Evolutionary conservation across 2,888 invertebrate species (phyloP), one percentile per base, ranked within the genome.

Genomic region (Halictus quadricinctus): DNA sequence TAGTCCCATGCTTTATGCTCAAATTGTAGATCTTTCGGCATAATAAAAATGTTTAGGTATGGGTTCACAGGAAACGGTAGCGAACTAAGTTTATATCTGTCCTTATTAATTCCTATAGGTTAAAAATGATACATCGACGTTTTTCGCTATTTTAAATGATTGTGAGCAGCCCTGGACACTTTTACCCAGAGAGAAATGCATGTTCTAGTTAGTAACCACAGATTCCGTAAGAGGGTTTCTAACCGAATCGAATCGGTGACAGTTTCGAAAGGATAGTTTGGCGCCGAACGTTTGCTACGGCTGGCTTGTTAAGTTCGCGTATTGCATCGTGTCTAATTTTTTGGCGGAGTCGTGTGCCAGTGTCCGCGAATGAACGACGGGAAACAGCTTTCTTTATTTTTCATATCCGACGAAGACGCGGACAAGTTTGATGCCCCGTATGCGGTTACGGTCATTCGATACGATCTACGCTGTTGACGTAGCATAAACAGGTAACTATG

Each of bases 231-330:
- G 85, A 78, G 80, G 86, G 70, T 64, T 72, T 73, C 73, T 64
- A 43, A 60, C 60, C 46, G 54, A 54, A 58, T 58, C 69, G 58
- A 29, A 25, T 58, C 66, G 36, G 48, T 43, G 64, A 70, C 79
- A 78, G 81, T 88, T 89, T 89, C 87, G 85, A 88, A 88, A 85
- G 79, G 79, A 2, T 75, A 88, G 88, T 89, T 89, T 89, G 84
- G 85, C 84, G 84, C 88, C 85, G 83, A 73, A 84, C 85, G 82
- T 83, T 74, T 64, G 69, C 76, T 64, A 75, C 77, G 74, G 18
- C 54, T 73, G 79, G 36, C 69, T 66, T 46, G 10, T 12, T n/a
- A 18, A 2, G 15, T 18, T 43, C 25, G 12, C 12, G 50, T 80
- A 43, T 29, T 58, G n/a, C 12, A 48, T 74, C 46, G 25, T 10